These are phyloP conservation scores for Drosophila dunni DNA, from an alignment of 1,140 invertebrate genomes.

Conservation along the genomic window DNA sequence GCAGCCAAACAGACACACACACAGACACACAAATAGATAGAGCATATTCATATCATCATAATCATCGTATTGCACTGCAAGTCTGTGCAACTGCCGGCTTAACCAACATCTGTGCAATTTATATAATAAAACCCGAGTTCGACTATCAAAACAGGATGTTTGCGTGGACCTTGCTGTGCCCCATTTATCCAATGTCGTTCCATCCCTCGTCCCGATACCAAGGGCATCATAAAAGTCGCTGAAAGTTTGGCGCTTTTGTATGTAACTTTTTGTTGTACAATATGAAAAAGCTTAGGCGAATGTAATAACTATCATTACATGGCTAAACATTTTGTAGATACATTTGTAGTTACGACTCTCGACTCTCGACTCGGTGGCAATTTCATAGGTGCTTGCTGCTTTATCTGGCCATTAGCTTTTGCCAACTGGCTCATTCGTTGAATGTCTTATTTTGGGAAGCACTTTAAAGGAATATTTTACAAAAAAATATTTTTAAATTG, in stretches of 20 bases:
- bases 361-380: slow-evolving; percentile 18
- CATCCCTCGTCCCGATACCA: neutral
- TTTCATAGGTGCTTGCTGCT: slow-evolving; percentile 29
- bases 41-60: slow-evolving; percentile 32
- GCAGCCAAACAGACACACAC: slow-evolving; percentile 45
- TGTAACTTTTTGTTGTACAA: slow-evolving; percentile 45
- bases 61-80: slow-evolving; percentile 33
- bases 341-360: slow-evolving; percentile 42
- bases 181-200: neutral
- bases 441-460: neutral
- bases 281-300: slow-evolving; percentile 56
- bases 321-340: slow-evolving; percentile 57
- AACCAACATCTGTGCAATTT: slow-evolving; percentile 67
- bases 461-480: neutral
- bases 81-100: slow-evolving; percentile 70
- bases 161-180: slow-evolving; percentile 31
- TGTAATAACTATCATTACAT: slow-evolving; percentile 61
- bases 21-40: slow-evolving; percentile 25
- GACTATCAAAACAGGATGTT: slow-evolving; percentile 75
- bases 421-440: neutral
- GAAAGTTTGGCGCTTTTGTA: slow-evolving; percentile 56
- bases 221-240: slow-evolving; percentile 61
- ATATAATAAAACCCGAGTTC: slow-evolving; percentile 70
- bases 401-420: slow-evolving; percentile 20
- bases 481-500: no score